These are phyloP conservation scores for Nyctalus aviator DNA, from an alignment of 2,797 vertebrate genomes.

Conservation along the genomic window DNA sequence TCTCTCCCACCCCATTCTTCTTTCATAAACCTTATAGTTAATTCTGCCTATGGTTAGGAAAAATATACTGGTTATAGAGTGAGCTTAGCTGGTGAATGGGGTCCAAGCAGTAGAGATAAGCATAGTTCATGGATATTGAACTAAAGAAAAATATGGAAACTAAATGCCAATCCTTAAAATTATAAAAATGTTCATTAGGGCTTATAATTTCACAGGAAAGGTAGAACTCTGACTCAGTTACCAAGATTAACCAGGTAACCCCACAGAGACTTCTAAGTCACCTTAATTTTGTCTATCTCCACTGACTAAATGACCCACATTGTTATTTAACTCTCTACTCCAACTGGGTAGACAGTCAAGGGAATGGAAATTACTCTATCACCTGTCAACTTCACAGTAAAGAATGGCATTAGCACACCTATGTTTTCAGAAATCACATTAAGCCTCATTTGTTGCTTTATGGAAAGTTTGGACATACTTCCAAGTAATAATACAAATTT, in stretches of 20 bases:
- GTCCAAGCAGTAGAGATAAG: background rate
- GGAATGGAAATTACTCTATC: background rate
- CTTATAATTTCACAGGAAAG: background rate
- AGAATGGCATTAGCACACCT: background rate
- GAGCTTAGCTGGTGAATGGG: background rate
- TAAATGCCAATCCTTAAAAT: conserved; percentile 13
- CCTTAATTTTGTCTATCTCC: background rate
- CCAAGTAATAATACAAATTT: background rate
- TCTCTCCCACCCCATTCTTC: background rate
- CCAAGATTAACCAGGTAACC: background rate
- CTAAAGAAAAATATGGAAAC: background rate
- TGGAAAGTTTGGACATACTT: background rate
- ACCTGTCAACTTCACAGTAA: background rate
- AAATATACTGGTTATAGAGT: background rate
- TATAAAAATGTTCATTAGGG: background rate
- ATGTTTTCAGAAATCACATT: background rate
- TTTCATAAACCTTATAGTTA: background rate
- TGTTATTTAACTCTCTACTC: background rate
- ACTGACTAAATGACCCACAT: background rate
- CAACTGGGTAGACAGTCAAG: background rate
- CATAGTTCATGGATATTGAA: background rate
- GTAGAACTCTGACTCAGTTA: background rate
- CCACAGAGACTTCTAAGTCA: background rate
- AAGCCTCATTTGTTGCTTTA: background rate
- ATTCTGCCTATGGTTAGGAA: background rate